A percentile compares a stretch with the other conserved stretches of the same genome.
Evolutionary conservation across 2,797 vertebrate species (phyloP).

Genomic region (Pantherophis vulpinus): DNA sequence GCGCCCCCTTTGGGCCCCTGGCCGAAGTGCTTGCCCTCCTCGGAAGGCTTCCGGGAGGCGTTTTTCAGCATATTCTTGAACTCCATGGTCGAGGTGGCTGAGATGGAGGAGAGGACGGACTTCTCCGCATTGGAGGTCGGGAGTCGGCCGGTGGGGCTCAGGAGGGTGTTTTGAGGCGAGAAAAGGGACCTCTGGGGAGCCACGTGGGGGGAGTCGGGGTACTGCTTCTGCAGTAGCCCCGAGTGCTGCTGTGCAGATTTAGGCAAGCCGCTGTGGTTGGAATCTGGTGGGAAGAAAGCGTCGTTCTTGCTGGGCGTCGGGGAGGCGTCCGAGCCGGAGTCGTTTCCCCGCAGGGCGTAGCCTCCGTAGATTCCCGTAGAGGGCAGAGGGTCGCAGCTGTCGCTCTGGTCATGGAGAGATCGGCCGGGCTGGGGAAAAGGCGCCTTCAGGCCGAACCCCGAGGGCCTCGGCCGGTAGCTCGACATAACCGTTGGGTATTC

Average conservation of each 20-base stretch:
- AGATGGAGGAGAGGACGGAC: conserved; percentile 66
- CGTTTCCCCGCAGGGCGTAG: conserved; percentile 62
- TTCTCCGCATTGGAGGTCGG: conserved; percentile 55
- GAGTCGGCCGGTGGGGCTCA: conserved; percentile 53
- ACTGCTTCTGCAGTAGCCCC: conserved; percentile 69
- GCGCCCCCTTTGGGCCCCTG: conserved; percentile 60
- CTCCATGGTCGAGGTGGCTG: conserved; percentile 74
- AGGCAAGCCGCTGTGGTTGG: conserved; percentile 67
- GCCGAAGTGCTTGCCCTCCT: conserved; percentile 70
- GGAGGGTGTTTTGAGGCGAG: conserved; percentile 64
- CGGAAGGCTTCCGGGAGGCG: conserved; percentile 72
- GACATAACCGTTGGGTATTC: conserved; percentile 69
- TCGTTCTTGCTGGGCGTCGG: conserved; percentile 71
- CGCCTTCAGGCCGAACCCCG: conserved; percentile 66
- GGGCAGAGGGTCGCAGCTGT: conserved; percentile 57
- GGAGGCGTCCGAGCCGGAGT: conserved; percentile 61
- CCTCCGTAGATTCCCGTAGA: conserved; percentile 66
- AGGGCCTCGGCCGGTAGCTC: conserved; percentile 64
- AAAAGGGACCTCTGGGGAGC: conserved; percentile 70
- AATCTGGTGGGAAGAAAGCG: conserved; percentile 68
- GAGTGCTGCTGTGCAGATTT: conserved; percentile 59
- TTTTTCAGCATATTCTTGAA: conserved; percentile 84
- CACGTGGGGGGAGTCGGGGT: conserved; percentile 70
- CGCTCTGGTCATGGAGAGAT: conserved; percentile 67
- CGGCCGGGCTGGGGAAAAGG: conserved; percentile 65